A percentile compares a stretch with the other conserved stretches of the same genome.
Evolutionary conservation across 1,140 invertebrate species (phyloP).

Genomic region (Meloidogyne chitwoodi): DNA sequence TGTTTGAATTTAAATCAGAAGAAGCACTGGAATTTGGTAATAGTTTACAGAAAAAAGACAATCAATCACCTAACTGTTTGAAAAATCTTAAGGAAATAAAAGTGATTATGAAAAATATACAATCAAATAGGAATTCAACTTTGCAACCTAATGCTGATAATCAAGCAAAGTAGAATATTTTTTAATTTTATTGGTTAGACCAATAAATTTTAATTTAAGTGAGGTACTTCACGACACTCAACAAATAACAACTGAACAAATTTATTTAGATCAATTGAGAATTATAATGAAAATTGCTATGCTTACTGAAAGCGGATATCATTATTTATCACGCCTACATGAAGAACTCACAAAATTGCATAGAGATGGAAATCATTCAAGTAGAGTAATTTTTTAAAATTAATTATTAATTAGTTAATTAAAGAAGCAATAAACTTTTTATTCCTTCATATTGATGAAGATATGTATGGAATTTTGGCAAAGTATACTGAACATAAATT

Average conservation of each 20-base stretch:
- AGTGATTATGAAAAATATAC: neutral
- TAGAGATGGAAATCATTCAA: neutral
- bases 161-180: neutral
- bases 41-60: neutral
- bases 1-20: neutral
- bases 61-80: neutral
- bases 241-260: neutral
- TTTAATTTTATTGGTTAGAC: neutral
- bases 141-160: neutral
- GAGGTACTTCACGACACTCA: neutral
- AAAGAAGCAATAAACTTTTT: neutral
- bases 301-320: neutral
- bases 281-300: neutral
- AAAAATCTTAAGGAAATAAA: neutral
- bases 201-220: neutral
- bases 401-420: neutral
- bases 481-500: neutral
- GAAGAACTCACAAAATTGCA: neutral
- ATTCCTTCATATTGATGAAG: neutral
- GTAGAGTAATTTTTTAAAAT: neutral
- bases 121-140: neutral
- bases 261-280: neutral
- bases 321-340: neutral
- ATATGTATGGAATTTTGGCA: neutral
- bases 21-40: neutral